Percentiles rank a stretch among this genome's conserved stretches.
These are phyloP conservation scores for Bombyx mandarina DNA, from an alignment of 1,140 invertebrate genomes.

Conservation along the genomic window DNA sequence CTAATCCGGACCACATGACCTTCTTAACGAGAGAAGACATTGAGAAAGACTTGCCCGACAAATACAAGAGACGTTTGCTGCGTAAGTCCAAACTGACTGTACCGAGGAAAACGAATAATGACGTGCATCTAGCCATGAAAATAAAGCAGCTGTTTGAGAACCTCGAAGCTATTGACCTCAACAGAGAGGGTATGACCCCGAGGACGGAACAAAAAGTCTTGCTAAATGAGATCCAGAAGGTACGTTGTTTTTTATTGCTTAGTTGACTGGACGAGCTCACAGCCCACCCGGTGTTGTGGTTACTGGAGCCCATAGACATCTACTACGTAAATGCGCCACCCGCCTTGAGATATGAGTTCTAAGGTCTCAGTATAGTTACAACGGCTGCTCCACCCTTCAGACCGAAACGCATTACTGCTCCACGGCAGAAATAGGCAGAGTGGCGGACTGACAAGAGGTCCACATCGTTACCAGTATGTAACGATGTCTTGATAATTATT, in stretches of 20 bases:
- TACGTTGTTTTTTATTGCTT: conserved; percentile 13
- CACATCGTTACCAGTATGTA: too few relatives aligned
- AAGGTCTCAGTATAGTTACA: too few relatives aligned
- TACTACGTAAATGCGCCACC: too few relatives aligned
- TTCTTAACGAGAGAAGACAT: conserved; percentile 57
- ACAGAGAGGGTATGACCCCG: conserved; percentile 48
- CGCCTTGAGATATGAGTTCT: too few relatives aligned
- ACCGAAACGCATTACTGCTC: too few relatives aligned
- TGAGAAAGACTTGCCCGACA: conserved; percentile 65
- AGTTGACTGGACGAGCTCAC: too few relatives aligned
- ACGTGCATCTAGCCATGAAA: conserved; percentile 57
- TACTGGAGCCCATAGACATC: too few relatives aligned
- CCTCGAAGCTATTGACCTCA: conserved; percentile 52
- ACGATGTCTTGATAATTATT: too few relatives aligned
- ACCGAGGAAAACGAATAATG: conserved; percentile 43
- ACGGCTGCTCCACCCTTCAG: too few relatives aligned
- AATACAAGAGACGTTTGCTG: conserved; percentile 50
- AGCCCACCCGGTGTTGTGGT: too few relatives aligned
- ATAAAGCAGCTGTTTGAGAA: conserved; percentile 61
- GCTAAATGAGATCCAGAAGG: conserved; percentile 61
- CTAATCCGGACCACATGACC: conserved; percentile 52
- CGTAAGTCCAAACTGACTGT: conserved; percentile 39
- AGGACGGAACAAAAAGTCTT: conserved; percentile 56
- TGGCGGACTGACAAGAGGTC: too few relatives aligned
- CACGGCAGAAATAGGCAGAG: too few relatives aligned